phyloP scores from a whole-genome alignment of 1,140 invertebrate species.

The Zaprionus vittiger region DNA sequence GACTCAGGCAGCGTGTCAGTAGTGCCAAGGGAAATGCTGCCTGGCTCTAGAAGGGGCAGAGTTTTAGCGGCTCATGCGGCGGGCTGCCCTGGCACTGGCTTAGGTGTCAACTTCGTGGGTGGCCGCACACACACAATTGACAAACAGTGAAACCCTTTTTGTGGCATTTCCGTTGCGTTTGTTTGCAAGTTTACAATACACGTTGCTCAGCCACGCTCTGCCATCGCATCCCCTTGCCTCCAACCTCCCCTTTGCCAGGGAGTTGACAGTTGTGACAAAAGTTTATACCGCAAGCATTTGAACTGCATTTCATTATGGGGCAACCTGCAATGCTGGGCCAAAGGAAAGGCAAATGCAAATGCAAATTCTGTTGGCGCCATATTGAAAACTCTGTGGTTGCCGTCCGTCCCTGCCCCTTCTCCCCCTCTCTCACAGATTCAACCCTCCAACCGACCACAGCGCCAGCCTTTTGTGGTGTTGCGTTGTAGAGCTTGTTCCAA shows the following conservation, averaged over 20 bases:
- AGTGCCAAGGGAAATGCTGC: slow-evolving; percentile 36
- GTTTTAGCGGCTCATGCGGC: background rate
- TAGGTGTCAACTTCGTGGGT: slow-evolving; percentile 72
- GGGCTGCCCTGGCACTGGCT: slow-evolving; percentile 16
- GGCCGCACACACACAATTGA: slow-evolving; percentile 78
- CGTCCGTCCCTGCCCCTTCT: background rate
- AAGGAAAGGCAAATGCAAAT: slow-evolving; percentile 45
- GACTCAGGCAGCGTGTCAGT: slow-evolving; percentile 50
- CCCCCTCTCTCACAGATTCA: background rate
- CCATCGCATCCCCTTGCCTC: slow-evolving; percentile 15
- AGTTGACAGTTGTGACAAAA: slow-evolving; percentile 65
- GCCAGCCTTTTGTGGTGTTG: slow-evolving; percentile 68
- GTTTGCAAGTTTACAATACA: slow-evolving; percentile 75
- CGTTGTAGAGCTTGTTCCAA: slow-evolving; percentile 41
- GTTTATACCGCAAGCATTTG: slow-evolving; percentile 79
- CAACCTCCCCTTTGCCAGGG: background rate
- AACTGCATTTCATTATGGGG: slow-evolving; percentile 78
- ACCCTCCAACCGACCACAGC: slow-evolving; percentile 48
- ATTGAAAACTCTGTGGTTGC: slow-evolving; percentile 70
- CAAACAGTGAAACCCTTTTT: slow-evolving; percentile 82
- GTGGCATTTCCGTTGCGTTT: slow-evolving; percentile 80
- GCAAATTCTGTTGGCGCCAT: slow-evolving; percentile 81
- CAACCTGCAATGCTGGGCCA: slow-evolving; percentile 26
- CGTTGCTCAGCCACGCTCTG: slow-evolving; percentile 5
- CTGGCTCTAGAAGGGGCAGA: background rate